Conservation (phyloP, 2,888 invertebrate genomes). For the Sycophila texana region DNA sequence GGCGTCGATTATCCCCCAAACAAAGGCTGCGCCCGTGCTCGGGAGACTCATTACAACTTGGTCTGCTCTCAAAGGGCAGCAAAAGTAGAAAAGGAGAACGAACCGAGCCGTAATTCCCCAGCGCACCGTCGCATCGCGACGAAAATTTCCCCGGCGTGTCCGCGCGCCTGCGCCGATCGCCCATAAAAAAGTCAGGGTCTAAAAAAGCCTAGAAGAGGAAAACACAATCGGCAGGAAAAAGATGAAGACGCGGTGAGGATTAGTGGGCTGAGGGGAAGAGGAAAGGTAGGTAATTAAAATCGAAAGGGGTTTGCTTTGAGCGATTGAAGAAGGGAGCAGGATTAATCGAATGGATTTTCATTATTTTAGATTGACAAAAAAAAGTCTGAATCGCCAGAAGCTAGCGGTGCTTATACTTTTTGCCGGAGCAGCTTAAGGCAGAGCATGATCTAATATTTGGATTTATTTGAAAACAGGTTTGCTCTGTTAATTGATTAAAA, state of each 20-base stretch:
- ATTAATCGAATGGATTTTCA: constrained; percentile 43
- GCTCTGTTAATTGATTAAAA: no score
- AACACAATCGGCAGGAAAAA: not conserved
- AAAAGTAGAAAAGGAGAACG: not conserved
- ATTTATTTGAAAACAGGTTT: not conserved
- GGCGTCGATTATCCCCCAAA: constrained; percentile 19
- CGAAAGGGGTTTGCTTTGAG: not conserved
- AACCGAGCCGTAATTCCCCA: not conserved
- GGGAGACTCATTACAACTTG: constrained; percentile 6
- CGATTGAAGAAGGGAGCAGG: not conserved
- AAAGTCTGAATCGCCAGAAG: constrained; percentile 1
- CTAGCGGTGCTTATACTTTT: constrained; percentile 12
- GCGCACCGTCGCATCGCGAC: no score
- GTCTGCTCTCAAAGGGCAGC: not conserved
- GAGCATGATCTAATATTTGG: not conserved
- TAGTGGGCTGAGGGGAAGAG: not conserved
- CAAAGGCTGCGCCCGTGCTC: constrained; percentile 1
- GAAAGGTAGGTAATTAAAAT: constrained; percentile 42
- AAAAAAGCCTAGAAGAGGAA: no score
- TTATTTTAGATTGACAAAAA: constrained; percentile 30
- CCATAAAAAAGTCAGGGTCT: no score
- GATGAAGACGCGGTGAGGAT: no score
- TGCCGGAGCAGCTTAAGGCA: not conserved
- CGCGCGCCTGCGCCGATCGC: no score
- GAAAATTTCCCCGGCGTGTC: no score